A percentile compares a stretch with the other conserved stretches of the same genome.
phyloP scores from a whole-genome alignment of 2,113 vertebrate species.

The Gobio gobio region DNA sequence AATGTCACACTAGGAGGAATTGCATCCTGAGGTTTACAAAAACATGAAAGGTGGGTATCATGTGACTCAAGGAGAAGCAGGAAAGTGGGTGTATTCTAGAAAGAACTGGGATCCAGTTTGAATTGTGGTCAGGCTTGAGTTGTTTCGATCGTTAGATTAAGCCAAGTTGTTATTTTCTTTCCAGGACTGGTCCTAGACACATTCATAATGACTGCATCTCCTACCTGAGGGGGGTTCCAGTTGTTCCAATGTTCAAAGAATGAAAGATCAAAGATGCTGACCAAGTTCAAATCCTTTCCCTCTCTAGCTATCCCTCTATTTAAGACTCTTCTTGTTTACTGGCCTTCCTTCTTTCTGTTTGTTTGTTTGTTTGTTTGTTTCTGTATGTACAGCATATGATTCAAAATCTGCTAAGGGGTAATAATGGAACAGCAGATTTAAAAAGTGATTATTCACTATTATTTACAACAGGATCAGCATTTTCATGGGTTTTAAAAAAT shows the following conservation, averaged over 20 bases:
- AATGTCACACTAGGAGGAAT: too few relatives aligned
- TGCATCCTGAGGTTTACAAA: too few relatives aligned
- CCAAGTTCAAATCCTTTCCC: background rate
- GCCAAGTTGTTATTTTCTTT: background rate
- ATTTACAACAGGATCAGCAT: too few relatives aligned
- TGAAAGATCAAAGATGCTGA: conserved; percentile 35
- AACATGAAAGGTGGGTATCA: background rate
- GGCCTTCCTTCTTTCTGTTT: background rate
- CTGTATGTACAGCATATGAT: background rate
- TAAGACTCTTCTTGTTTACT: background rate
- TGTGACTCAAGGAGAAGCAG: background rate
- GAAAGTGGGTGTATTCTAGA: background rate
- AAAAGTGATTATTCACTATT: too few relatives aligned
- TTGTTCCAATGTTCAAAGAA: conserved; percentile 31
- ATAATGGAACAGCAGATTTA: too few relatives aligned
- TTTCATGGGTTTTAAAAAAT: too few relatives aligned
- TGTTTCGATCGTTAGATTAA: conserved; percentile 16
- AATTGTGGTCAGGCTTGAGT: conserved; percentile 3
- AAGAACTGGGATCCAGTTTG: background rate
- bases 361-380: too few relatives aligned
- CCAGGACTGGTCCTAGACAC: conserved; percentile 10
- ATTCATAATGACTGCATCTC: background rate
- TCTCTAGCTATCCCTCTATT: background rate
- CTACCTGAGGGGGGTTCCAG: conserved; percentile 6
- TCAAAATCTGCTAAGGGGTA: too few relatives aligned